These are phyloP conservation scores for Lasaia peninsularis DNA, from an alignment of 1,140 invertebrate genomes.

Conservation along the genomic window DNA sequence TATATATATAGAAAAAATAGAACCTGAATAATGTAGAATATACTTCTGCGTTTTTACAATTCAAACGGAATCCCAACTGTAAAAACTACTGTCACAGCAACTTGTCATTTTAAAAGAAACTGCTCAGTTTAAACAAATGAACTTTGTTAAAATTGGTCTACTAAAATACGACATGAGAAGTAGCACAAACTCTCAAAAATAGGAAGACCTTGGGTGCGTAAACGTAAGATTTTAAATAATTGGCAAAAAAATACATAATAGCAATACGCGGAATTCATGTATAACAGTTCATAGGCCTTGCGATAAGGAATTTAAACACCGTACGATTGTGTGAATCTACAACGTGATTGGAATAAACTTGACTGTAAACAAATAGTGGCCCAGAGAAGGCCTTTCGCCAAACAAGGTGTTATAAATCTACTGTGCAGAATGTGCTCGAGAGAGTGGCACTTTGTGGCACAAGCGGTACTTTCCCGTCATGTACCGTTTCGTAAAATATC, in stretches of 20 bases:
- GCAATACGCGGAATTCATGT: constrained; percentile 14
- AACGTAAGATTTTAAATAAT: no score
- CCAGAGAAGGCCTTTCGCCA: constrained; percentile 7
- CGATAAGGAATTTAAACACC: constrained; percentile 54
- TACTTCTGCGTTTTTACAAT: no score
- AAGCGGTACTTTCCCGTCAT: constrained; percentile 59
- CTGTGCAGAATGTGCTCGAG: constrained; percentile 15
- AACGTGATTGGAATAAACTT: constrained; percentile 66
- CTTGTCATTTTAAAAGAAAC: no score
- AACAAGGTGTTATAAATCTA: not conserved
- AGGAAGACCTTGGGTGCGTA: no score
- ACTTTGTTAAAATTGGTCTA: no score
- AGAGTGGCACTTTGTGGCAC: constrained; percentile 15
- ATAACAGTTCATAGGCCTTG: constrained; percentile 50
- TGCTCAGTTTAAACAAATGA: no score
- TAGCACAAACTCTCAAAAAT: no score
- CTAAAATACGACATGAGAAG: no score
- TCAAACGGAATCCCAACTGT: no score
- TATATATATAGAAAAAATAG: no score
- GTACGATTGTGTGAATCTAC: constrained; percentile 66
- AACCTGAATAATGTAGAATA: no score
- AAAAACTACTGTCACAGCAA: no score
- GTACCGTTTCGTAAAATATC: constrained; percentile 49
- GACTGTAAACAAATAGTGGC: constrained; percentile 55
- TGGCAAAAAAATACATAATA: not conserved